A percentile compares a stretch with the other conserved stretches of the same genome.
phyloP scores from a whole-genome alignment of 2,113 vertebrate genomes.

The Anseranas semipalmata region DNA sequence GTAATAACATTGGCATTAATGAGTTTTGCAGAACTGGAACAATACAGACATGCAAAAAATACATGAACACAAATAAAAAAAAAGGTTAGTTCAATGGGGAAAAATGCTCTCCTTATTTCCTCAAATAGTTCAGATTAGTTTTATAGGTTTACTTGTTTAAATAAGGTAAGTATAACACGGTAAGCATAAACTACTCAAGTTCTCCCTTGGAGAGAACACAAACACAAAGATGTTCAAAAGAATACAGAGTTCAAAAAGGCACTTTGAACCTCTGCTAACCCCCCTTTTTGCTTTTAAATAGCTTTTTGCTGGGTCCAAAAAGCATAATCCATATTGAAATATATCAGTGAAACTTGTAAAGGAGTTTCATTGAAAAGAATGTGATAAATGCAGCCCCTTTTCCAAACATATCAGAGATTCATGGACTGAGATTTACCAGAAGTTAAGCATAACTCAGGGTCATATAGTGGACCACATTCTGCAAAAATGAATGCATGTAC shows the following conservation, averaged over 20 bases:
- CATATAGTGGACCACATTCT: neutral
- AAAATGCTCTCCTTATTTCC: neutral
- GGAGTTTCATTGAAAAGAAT: neutral
- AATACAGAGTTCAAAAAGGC: neutral
- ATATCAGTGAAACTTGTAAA: neutral
- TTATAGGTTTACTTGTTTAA: neutral
- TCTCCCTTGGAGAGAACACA: neutral
- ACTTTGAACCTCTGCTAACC: neutral
- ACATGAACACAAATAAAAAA: neutral
- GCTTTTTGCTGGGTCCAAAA: neutral
- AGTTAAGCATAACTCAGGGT: neutral
- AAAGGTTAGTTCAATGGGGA: neutral
- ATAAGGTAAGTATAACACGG: neutral
- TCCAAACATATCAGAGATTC: neutral
- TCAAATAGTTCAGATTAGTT: neutral
- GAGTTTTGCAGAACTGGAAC: neutral
- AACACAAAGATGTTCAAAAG: neutral
- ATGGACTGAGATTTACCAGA: neutral
- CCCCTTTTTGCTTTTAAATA: neutral
- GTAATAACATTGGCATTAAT: neutral
- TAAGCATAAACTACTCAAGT: neutral
- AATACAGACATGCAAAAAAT: neutral
- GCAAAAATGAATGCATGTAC: neutral
- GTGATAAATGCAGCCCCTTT: neutral
- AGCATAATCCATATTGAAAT: neutral